Evolutionary conservation across 1,140 invertebrate species (phyloP), one percentile per base, ranked within the genome.

Genomic region (Mactra quadrangularis): DNA sequence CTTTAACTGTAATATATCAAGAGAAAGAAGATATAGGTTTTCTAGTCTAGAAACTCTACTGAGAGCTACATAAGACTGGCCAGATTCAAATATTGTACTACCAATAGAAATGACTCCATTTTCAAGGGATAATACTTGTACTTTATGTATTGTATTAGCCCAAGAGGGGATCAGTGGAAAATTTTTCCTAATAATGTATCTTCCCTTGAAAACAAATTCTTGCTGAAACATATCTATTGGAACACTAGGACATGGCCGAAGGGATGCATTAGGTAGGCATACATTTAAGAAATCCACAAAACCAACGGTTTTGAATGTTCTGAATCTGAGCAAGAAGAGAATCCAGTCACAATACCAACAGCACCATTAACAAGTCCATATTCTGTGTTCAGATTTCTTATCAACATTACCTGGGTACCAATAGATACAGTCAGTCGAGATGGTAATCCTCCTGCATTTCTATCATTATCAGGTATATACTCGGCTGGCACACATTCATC

Each of bases 81-180:
- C 79, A 41, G 33, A 62, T 17, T 62, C n/a, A 57, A 82, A 82
- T 15, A 82, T 19, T 15, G 57, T 47, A 6, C 25, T 6, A 19
- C 60, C 71, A 25, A 83, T 35, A 47, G 45, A 27, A 29, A 75
- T 29, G 38, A 38, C 70, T 31, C 47, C 60, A 19, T 22, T 17
- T 9, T 83, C 71, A 25, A 75, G 22, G 0, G 70, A 47, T 9
- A 83, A n/a, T 13, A 70, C 81, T 75, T 83, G 81, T 52, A 75
- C 70, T 75, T 83, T 83, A 41, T 83, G 81, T 15, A 83, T 59
- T 38, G 70, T 83, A 17, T 17, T 22, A 38, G 70, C 71, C 81
- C 71, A 75, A 68, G 9, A 38, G 19, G 71, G 81, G n/a, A 64
- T 55, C 1, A 75, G 35, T 45, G 83, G 83, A 72, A 55, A 84